These are phyloP conservation scores for Cecropterus lyciades DNA, from an alignment of 1,140 invertebrate species.

Conservation along the genomic window DNA sequence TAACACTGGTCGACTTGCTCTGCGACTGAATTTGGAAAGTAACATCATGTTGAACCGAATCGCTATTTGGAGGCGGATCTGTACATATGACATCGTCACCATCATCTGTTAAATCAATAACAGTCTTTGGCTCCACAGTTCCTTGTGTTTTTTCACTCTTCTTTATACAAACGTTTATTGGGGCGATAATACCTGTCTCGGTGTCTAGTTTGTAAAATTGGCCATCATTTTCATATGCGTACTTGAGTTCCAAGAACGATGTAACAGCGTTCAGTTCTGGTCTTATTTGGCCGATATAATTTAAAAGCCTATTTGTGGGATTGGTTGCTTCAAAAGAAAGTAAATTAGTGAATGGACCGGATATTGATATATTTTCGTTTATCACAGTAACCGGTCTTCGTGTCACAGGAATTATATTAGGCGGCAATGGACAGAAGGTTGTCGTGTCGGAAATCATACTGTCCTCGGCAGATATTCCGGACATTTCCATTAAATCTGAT, in stretches of 20 bases:
- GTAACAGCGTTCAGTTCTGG: constrained; percentile 51
- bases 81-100: constrained; percentile 7
- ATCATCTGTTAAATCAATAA: constrained; percentile 58
- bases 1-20: neutral
- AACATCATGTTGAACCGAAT: neutral
- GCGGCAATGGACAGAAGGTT: neutral
- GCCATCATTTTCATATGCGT: constrained; percentile 47
- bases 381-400: neutral
- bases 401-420: constrained; percentile 13
- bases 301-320: constrained; percentile 16
- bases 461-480: constrained; percentile 70
- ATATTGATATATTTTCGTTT: constrained; percentile 2
- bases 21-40: neutral
- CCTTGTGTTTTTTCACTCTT: constrained; percentile 24
- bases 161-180: constrained; percentile 58
- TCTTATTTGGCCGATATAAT: constrained; percentile 20
- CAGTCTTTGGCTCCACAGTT: constrained; percentile 32
- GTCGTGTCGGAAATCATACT: constrained; percentile 14
- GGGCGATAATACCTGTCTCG: constrained; percentile 46
- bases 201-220: constrained; percentile 64
- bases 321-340: constrained; percentile 16
- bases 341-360: constrained; percentile 12
- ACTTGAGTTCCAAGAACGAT: constrained; percentile 59
- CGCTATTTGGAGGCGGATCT: neutral
- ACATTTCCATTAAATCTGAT: constrained; percentile 80